phyloP scores from a whole-genome alignment of 2,113 vertebrate species.

The Echinops telfairi region DNA sequence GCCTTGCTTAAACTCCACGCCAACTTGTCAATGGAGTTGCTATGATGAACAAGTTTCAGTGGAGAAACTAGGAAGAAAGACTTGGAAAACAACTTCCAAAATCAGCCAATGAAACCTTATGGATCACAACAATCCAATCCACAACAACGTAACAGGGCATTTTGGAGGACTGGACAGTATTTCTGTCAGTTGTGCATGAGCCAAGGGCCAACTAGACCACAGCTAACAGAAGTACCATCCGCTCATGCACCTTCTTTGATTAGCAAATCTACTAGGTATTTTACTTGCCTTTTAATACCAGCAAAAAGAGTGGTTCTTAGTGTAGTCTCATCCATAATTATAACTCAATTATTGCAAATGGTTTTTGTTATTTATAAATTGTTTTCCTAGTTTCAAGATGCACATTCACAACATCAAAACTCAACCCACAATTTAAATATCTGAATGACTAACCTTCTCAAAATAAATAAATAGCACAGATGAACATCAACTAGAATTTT shows the following conservation, averaged over 20 bases:
- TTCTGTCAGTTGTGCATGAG: background rate
- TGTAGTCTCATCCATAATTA: background rate
- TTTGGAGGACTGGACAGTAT: background rate
- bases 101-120: background rate
- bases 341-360: constrained; percentile 14
- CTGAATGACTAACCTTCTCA: constrained; percentile 12
- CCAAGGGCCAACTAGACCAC: background rate
- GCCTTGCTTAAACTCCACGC: background rate
- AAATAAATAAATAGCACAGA: background rate
- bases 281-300: constrained; percentile 50
- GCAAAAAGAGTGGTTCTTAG: constrained; percentile 20
- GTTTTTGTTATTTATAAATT: background rate
- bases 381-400: background rate
- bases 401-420: constrained; percentile 2
- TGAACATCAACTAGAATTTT: constrained; percentile 33
- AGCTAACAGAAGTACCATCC: background rate
- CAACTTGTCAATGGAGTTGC: background rate
- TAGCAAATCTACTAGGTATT: constrained; percentile 13
- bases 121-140: background rate
- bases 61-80: background rate
- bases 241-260: background rate
- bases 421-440: constrained; percentile 46
- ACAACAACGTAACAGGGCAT: background rate
- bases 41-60: background rate
- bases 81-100: background rate